phyloP scores from a whole-genome alignment of 2,797 vertebrate species.

The Bovichtus diacanthus region DNA sequence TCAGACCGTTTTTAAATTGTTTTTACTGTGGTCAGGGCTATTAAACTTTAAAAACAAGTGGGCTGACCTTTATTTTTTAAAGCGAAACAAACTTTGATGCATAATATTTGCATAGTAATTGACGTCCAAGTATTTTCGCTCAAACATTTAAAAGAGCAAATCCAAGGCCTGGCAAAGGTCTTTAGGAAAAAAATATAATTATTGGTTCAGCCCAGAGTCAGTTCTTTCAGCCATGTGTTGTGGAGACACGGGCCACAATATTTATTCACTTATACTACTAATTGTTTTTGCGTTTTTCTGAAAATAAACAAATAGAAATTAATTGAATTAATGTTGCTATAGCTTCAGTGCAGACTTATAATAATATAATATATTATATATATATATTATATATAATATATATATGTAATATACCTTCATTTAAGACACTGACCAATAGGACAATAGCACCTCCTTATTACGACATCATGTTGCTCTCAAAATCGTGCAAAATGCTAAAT shows the following conservation, averaged over 20 bases:
- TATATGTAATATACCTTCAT: no score
- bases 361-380: no score
- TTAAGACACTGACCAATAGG: not conserved
- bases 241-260: not conserved
- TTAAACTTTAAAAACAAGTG: not conserved
- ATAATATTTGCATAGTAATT: not conserved
- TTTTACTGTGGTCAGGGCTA: not conserved
- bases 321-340: not conserved
- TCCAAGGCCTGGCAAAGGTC: not conserved
- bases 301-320: not conserved
- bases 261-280: no score
- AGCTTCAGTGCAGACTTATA: not conserved
- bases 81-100: not conserved
- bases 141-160: not conserved
- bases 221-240: conserved; percentile 15
- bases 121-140: not conserved
- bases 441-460: not conserved
- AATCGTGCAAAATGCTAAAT: not conserved
- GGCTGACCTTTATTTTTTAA: not conserved
- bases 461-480: not conserved
- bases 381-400: no score
- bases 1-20: conserved; percentile 1
- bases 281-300: not conserved
- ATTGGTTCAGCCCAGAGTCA: conserved; percentile 29
- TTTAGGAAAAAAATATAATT: not conserved